Base-by-base conservation (phyloP, 2,888 invertebrate species). In the Nomada fabriciana region DNA sequence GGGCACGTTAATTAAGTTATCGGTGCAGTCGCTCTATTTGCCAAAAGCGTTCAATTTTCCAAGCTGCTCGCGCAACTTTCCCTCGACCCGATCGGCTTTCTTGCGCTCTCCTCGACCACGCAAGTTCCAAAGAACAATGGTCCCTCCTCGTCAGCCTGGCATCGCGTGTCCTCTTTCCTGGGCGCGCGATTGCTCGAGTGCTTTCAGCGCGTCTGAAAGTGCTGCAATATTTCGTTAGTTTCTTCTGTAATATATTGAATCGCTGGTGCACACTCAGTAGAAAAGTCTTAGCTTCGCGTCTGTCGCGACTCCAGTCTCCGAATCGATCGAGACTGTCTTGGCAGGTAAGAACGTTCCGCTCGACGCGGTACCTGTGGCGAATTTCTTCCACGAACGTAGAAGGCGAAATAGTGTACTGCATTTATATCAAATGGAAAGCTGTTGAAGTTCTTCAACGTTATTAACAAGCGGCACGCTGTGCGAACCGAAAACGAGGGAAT, bases 1-100 rank as follows among this genome's bases (percentile, higher is more conserved):
- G 72, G 59, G 36, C 72, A 70, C 70, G 53, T 68, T 57, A 70
- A 80, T 80, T 80, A 68, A 52, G 29, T 74, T 80, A 80, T 75
- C 70, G 64, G 25, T 25, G 63, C 7, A 11, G 72, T 11, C 59
- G 52, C 68, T 64, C 63, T 43, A 52, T 78, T 78, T 69, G 63
- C 36, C 72, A 18, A 69, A 72, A 72, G 29, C 65, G n/a, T 52
- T 72, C 42, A 55, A 63, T 80, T 72, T 78, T 68, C 76, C 76
- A n/a, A 42, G 18, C 72, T 23, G 43, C 50, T 42, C 64, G 5
- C 23, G 25, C 13, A 36, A 63, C 78, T 80, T 80, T 80, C 77
- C 70, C 71, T 61, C 42, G 55, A 59, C 71, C 61, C 42, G 55
- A 64, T 47, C 76, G 57, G 52, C 69, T 79, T 70, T 79, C 79